Evolutionary conservation across 2,888 invertebrate genomes (phyloP), one percentile per base, ranked within the genome.

Genomic region (Eilema depressum): DNA sequence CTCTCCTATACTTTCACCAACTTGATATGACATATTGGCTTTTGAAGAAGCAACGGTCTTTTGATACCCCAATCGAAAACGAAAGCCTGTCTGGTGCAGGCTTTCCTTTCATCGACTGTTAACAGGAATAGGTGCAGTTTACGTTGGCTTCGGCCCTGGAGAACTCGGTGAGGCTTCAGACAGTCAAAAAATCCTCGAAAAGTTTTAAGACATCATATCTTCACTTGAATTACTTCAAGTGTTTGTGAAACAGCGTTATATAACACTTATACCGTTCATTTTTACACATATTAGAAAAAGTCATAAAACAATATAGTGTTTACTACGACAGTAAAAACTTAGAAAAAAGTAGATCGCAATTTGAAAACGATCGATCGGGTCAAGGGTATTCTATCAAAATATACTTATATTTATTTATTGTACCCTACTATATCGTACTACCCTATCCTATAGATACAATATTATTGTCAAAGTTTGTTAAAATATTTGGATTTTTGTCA

Each of bases 241-340:
- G 20, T 47, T 20, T 14, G 20, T 20, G 20, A 47, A 17, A 2
- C n/a, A 53, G n/a, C 8, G 47, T 53, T 53, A 2, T 53, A 20
- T 8, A 53, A n/a, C 20, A 53, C 53, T 53, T 53, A 53, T 53
- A 2, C 53, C n/a, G 17, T 53, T n/a, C n/a, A 20, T 10, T 53
- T n/a, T 47, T 20, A 53, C n/a, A n/a, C 10, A n/a, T 53, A 53
- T 53, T n/a, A 10, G 53, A 53, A 53, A 47, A n/a, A n/a, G 53
- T 53, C 53, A n/a, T 53, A n/a, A 53, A 53, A 53, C 53, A n/a
- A n/a, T 53, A 3, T 53, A 53, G 20, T 47, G 20, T n/a, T 53
- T 53, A 53, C 53, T 53, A 53, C 53, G 53, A 53, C n/a, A 53
- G 53, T 53, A 53, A 53, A 47, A 53, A n/a, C 53, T 53, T 53